Evolutionary conservation across 2,797 vertebrate genomes (phyloP), one percentile per base, ranked within the genome.

Genomic region (Amphiprion clarkii): DNA sequence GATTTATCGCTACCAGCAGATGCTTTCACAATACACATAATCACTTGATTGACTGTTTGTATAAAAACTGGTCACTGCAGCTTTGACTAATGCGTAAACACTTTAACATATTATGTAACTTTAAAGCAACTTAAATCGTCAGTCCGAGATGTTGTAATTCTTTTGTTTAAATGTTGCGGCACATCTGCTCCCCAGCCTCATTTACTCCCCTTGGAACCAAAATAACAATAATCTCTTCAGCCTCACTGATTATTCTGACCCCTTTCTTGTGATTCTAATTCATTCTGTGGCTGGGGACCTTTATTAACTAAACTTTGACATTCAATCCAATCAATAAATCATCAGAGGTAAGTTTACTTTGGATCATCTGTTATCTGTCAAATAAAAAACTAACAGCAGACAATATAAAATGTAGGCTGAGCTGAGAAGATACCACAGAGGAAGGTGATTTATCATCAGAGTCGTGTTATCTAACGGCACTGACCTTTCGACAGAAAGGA

Each of bases 401-500:
- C 62, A 83, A 66, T 67, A 72, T 79, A 83, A 39, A 39, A 31
- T 57, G 68, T 27, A 54, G 68, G 61, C 78, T 79, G 80, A 84
- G 69, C 67, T 31, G 58, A 87, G 78, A 59, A 78, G 87, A 90
- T 70, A 81, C 13, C 0, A 33, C 31, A 16, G 61, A 64, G 77
- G 71, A 27, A 64, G 83, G 83, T 74, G 86, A 90, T 92, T 88
- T 80, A 76, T 91, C 88, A 90, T 81, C 55, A 42, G 67, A 54
- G 73, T 56, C 5, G 3, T 53, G 73, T 84, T 85, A 87, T 87
- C 82, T 59, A 76, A 70, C 84, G 65, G 21, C 2, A 13, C 23
- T 83, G 87, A 89, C 90, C 90, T 91, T 90, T 89, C 56, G 0
- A 79, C 74, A 54, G 51, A 74, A 39, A 61, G 54, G 33, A 70